Percentiles rank a stretch among this genome's conserved stretches.
Conservation (phyloP, 1,140 invertebrate species). For the Sinella curviseta region DNA sequence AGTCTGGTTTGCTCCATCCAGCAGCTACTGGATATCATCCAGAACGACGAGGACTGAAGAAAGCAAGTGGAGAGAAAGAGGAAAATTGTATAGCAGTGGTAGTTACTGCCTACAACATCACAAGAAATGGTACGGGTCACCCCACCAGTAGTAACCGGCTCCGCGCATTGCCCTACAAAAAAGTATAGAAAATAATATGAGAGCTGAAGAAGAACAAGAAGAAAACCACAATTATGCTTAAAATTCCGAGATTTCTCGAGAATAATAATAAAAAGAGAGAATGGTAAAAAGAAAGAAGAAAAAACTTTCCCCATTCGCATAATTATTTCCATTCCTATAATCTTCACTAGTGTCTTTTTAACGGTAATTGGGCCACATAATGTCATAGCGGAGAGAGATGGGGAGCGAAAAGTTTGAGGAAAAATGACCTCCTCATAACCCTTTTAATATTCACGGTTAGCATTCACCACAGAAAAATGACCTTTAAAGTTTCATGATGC, state of each 20-base stretch:
- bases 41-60: not conserved
- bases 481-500: not conserved
- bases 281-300: not conserved
- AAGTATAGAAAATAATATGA: not conserved
- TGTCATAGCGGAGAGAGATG: not conserved
- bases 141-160: conserved; percentile 32
- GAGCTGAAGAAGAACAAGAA: not conserved
- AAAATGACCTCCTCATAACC: not conserved
- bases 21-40: conserved; percentile 3
- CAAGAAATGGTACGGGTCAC: conserved; percentile 14
- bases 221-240: not conserved
- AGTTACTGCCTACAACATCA: conserved; percentile 7
- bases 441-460: not conserved
- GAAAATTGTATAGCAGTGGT: not conserved
- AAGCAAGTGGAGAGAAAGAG: not conserved
- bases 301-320: conserved; percentile 6
- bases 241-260: not conserved
- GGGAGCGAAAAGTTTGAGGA: not conserved
- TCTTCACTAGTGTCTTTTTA: not conserved
- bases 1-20: not conserved
- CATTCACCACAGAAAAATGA: not conserved
- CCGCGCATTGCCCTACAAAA: conserved; percentile 37
- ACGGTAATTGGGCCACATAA: not conserved
- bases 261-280: not conserved
- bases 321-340: not conserved